Evolutionary conservation across 1,140 invertebrate genomes (phyloP).

Genomic region (Alviniconcha marisindica): DNA sequence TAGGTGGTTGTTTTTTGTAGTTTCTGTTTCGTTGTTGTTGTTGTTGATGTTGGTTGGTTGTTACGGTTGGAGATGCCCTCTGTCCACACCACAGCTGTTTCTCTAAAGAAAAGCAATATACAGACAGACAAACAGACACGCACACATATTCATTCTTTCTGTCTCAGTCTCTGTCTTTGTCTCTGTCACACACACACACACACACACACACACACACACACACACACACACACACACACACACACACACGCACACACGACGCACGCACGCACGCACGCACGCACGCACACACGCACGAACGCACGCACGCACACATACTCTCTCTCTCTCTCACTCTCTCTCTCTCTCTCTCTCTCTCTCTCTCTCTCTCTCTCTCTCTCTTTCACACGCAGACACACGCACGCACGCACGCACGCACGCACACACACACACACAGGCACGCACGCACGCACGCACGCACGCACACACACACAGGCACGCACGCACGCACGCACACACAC

Average conservation of each 20-base stretch:
- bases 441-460: background rate
- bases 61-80: too few species aligned
- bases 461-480: background rate
- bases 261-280: background rate
- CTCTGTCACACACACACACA: background rate
- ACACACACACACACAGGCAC: conserved; percentile 2
- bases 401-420: too few species aligned
- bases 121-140: background rate
- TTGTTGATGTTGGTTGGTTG: too few species aligned
- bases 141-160: too few species aligned
- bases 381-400: background rate
- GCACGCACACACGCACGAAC: too few species aligned
- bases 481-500: background rate
- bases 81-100: too few species aligned
- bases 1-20: too few species aligned
- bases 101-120: too few species aligned
- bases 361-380: background rate
- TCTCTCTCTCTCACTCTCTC: too few species aligned
- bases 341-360: background rate
- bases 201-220: background rate
- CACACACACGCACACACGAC: background rate
- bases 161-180: too few species aligned
- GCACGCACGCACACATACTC: too few species aligned
- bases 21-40: too few species aligned
- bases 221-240: background rate